These are phyloP conservation scores for Scomber colias DNA, from an alignment of 2,113 vertebrate species.

Conservation along the genomic window DNA sequence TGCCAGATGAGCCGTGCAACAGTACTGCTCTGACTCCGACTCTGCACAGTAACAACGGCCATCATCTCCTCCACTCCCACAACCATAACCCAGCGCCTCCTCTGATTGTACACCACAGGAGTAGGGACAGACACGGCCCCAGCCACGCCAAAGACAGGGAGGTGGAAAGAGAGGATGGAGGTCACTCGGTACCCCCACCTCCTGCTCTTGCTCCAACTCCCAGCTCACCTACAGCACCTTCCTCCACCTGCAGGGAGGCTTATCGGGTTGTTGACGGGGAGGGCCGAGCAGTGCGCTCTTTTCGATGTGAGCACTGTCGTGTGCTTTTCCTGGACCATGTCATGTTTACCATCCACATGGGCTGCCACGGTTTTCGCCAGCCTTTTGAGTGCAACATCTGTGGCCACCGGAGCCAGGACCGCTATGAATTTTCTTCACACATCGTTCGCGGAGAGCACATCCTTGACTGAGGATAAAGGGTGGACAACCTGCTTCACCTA, in stretches of 20 bases:
- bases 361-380: slow-evolving; percentile 98
- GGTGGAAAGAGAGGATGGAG: slow-evolving; percentile 80
- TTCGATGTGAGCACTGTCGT: slow-evolving; percentile 97
- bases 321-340: slow-evolving; percentile 98
- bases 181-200: slow-evolving; percentile 42
- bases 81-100: slow-evolving; percentile 61
- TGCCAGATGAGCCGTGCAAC: slow-evolving; percentile 90
- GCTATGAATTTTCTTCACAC: slow-evolving; percentile 98
- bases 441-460: slow-evolving; percentile 97
- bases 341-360: slow-evolving; percentile 99
- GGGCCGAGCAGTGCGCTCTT: slow-evolving; percentile 91
- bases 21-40: slow-evolving; percentile 64
- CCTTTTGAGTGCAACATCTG: slow-evolving; percentile 99
- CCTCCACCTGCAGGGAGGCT: slow-evolving; percentile 85
- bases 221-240: slow-evolving; percentile 70
- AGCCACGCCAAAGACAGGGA: slow-evolving; percentile 92
- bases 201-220: slow-evolving; percentile 52
- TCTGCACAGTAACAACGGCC: slow-evolving; percentile 79
- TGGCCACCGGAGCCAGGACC: slow-evolving; percentile 96
- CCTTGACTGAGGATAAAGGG: slow-evolving; percentile 83
- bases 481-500: slow-evolving; percentile 31
- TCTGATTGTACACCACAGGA: slow-evolving; percentile 58
- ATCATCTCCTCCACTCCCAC: slow-evolving; percentile 72
- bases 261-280: slow-evolving; percentile 93
- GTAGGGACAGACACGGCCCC: slow-evolving; percentile 82